phyloP scores from a whole-genome alignment of 2,888 invertebrate species.

The Leptinotarsa rubiginosa region DNA sequence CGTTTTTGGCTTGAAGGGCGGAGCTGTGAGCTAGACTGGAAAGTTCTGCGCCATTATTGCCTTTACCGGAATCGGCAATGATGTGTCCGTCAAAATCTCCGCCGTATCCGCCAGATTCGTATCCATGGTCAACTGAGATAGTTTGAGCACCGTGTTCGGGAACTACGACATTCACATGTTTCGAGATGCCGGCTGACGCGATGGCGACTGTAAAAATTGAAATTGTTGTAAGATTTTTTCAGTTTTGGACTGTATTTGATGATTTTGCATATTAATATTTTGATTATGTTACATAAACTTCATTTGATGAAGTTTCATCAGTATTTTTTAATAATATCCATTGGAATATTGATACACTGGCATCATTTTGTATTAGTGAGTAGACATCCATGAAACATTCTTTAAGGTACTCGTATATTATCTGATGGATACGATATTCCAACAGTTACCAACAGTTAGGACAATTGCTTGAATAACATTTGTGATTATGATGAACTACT shows the following conservation, averaged over 20 bases:
- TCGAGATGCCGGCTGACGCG: constrained; percentile 39
- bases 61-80: constrained; percentile 23
- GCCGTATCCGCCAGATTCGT: constrained; percentile 34
- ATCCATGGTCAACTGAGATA: constrained; percentile 27
- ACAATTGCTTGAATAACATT: too few species aligned
- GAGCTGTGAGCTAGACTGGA: constrained; percentile 76
- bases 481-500: too few species aligned
- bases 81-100: constrained; percentile 22
- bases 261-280: too few species aligned
- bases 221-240: background rate
- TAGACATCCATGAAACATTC: too few species aligned
- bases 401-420: too few species aligned
- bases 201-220: constrained; percentile 38
- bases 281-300: too few species aligned
- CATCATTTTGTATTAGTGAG: too few species aligned
- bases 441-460: too few species aligned
- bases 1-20: constrained; percentile 79
- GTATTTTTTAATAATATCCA: too few species aligned
- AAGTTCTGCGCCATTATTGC: constrained; percentile 72
- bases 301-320: too few species aligned
- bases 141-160: constrained; percentile 47
- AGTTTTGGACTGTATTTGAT: constrained; percentile 6
- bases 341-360: too few species aligned
- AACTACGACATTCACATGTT: constrained; percentile 45
- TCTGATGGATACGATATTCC: too few species aligned